Evolutionary conservation across 2,888 invertebrate genomes (phyloP).

Genomic region (Ophion slaviceki): DNA sequence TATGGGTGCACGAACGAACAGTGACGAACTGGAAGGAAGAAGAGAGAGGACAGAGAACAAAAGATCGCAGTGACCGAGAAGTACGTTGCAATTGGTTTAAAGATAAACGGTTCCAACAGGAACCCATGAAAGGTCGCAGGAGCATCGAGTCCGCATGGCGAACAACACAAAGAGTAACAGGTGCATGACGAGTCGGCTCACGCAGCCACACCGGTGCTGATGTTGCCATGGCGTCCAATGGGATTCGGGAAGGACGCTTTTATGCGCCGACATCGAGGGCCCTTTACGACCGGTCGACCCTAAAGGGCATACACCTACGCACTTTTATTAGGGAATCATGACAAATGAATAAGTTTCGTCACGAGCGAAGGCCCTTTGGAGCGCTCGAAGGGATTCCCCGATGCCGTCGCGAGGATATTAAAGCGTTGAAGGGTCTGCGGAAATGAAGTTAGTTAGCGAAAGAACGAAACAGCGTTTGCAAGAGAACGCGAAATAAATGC

Average conservation of each 20-base stretch:
- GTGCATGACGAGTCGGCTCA: not conserved
- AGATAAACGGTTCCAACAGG: constrained; percentile 80
- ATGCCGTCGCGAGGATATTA: not conserved
- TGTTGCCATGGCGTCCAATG: constrained; percentile 31
- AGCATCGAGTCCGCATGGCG: constrained; percentile 1
- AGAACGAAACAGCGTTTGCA: not conserved
- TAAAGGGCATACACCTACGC: constrained; percentile 83
- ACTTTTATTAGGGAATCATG: constrained; percentile 82
- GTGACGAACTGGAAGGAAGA: not conserved
- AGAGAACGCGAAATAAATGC: not conserved
- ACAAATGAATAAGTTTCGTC: constrained; percentile 74
- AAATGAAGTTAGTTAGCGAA: not conserved
- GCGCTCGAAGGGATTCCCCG: constrained; percentile 47
- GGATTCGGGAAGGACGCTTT: constrained; percentile 44
- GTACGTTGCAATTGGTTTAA: constrained; percentile 74
- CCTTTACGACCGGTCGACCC: constrained; percentile 73
- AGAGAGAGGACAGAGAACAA: constrained; percentile 40
- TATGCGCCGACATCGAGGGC: constrained; percentile 55
- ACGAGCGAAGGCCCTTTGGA: constrained; percentile 72
- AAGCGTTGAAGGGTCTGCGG: not conserved
- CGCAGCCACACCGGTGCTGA: constrained; percentile 1
- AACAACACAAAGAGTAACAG: constrained; percentile 27
- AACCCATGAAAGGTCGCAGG: constrained; percentile 73
- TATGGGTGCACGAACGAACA: not conserved
- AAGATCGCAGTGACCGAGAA: constrained; percentile 37